phyloP scores from a whole-genome alignment of 2,797 vertebrate species.

The Vespertilio murinus region DNA sequence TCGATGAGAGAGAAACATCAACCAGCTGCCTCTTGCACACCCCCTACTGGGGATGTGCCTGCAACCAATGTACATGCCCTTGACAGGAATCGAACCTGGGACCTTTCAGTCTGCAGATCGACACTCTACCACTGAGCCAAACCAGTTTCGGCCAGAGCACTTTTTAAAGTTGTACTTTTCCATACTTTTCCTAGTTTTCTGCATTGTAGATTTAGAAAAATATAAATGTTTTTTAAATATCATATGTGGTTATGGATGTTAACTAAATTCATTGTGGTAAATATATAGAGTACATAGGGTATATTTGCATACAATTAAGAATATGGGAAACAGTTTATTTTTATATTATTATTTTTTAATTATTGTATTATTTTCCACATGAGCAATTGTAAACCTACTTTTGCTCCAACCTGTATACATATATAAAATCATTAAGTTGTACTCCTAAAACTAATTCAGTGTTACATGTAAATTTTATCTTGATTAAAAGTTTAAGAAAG shows the following conservation, averaged over 20 bases:
- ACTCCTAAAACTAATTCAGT: not conserved
- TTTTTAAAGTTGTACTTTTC: not conserved
- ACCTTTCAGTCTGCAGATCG: no score
- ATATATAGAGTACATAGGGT: not conserved
- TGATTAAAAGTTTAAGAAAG: not conserved
- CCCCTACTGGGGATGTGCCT: no score
- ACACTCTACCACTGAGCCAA: no score
- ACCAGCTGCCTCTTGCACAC: no score
- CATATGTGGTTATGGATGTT: not conserved
- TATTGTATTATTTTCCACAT: not conserved
- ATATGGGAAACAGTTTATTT: not conserved
- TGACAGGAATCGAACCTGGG: no score
- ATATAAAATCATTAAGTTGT: not conserved
- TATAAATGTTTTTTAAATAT: not conserved
- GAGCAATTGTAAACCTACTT: not conserved
- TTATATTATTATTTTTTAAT: not conserved
- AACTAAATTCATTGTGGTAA: not conserved
- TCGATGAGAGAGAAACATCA: no score
- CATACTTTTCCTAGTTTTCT: constrained; percentile 7
- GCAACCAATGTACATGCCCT: no score
- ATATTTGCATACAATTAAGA: no score
- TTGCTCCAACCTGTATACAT: not conserved
- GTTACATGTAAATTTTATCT: not conserved
- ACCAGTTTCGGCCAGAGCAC: no score
- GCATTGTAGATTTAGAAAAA: constrained; percentile 18